Percentiles rank a stretch among this genome's conserved stretches.
Evolutionary conservation across 53 echinoderm and acorn worm species (phyloP).

Genomic region (Antedon mediterranea): DNA sequence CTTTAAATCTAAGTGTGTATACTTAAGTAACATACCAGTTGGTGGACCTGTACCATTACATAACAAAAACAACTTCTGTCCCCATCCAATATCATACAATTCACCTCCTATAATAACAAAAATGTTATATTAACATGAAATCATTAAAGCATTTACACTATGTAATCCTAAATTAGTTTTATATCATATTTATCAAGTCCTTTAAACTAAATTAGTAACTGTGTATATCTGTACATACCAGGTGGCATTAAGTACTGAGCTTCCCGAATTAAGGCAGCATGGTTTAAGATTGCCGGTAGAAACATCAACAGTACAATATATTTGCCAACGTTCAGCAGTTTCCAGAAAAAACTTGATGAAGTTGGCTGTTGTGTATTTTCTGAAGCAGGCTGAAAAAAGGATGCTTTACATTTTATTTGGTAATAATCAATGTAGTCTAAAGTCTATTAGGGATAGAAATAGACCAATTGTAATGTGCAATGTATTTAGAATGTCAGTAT

Average conservation of each 20-base stretch:
- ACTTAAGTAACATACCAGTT: constrained; percentile 42
- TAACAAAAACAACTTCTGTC: constrained; percentile 62
- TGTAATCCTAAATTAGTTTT: no score
- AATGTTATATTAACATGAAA: no score
- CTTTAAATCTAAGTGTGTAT: no score
- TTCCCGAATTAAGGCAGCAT: constrained; percentile 76
- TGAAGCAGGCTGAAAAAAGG: not conserved
- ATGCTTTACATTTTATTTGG: no score
- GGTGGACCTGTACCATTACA: constrained; percentile 72
- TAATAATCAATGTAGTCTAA: no score
- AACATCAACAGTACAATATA: constrained; percentile 51
- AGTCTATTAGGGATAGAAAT: no score
- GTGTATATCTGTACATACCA: constrained; percentile 33
- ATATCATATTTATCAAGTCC: no score
- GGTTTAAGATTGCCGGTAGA: constrained; percentile 79
- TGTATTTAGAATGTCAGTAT: no score
- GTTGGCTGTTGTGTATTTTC: not conserved
- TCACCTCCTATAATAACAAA: constrained; percentile 15
- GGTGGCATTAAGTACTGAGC: constrained; percentile 48
- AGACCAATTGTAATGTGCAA: no score
- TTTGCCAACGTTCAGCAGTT: constrained; percentile 39
- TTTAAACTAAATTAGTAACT: not conserved
- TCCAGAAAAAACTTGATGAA: constrained; percentile 12
- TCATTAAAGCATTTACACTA: no score
- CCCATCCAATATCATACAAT: constrained; percentile 66